These are phyloP conservation scores for Spicauda simplicius DNA, from an alignment of 2,888 invertebrate genomes.

Conservation along the genomic window DNA sequence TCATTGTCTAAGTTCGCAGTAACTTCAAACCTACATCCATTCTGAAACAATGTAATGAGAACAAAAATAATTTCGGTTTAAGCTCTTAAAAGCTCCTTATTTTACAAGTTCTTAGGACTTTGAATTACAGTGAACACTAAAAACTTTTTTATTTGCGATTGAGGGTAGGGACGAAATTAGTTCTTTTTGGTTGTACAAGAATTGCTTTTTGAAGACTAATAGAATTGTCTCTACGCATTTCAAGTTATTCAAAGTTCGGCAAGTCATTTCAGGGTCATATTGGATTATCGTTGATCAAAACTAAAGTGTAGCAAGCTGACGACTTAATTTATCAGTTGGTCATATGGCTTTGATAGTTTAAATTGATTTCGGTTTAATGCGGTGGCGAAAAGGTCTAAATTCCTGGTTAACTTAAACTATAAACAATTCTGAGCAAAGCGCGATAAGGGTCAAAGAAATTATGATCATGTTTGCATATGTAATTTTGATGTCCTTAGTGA, in stretches of 20 bases:
- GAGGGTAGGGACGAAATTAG: not conserved
- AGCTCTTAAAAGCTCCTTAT: constrained; percentile 5
- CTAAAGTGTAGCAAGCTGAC: constrained; percentile 23
- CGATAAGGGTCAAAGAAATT: not conserved
- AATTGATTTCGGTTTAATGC: constrained; percentile 23
- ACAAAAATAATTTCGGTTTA: constrained; percentile 12
- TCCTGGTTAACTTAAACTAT: constrained; percentile 21
- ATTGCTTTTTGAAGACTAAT: not conserved
- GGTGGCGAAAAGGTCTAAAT: constrained; percentile 16
- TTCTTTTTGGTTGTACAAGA: not conserved
- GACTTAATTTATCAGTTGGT: constrained; percentile 31
- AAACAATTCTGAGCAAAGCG: constrained; percentile 14
- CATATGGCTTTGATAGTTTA: constrained; percentile 28
- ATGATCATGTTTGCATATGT: too few relatives aligned
- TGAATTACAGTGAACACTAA: constrained; percentile 1
- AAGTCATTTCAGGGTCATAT: constrained; percentile 7
- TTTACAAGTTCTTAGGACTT: constrained; percentile 5
- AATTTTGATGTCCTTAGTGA: too few relatives aligned
- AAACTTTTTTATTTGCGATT: constrained; percentile 17
- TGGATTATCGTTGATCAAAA: constrained; percentile 30
- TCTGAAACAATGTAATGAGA: not conserved
- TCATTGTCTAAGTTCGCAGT: not conserved
- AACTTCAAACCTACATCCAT: not conserved
- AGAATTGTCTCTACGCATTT: not conserved
- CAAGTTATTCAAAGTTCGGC: not conserved